These are phyloP conservation scores for Morus bassanus DNA, from an alignment of 2,797 vertebrate species.

Conservation along the genomic window DNA sequence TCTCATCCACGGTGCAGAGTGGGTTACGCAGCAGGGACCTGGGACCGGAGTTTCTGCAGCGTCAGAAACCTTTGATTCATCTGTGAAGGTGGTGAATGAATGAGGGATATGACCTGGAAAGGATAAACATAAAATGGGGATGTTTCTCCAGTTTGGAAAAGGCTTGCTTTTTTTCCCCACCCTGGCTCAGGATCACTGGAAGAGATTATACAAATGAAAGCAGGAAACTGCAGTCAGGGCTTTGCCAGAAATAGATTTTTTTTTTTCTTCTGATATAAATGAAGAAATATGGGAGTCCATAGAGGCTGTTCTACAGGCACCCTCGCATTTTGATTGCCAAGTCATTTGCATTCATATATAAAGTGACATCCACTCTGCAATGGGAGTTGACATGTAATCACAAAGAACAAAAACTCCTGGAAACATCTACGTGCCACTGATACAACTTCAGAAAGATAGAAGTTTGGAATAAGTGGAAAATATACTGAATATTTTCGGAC, in stretches of 20 bases:
- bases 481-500: background rate
- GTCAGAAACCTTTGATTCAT: constrained; percentile 41
- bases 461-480: background rate
- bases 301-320: constrained; percentile 51
- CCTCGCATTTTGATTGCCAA: constrained; percentile 52
- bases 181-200: constrained; percentile 14
- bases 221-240: constrained; percentile 57
- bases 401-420: constrained; percentile 57
- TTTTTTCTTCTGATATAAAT: constrained; percentile 49
- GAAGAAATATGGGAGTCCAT: constrained; percentile 47
- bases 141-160: constrained; percentile 35
- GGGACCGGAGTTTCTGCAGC: background rate
- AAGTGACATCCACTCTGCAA: constrained; percentile 40
- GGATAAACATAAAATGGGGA: constrained; percentile 46
- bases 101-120: constrained; percentile 26
- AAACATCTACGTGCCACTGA: background rate
- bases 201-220: constrained; percentile 59
- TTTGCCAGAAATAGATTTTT: constrained; percentile 62
- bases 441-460: background rate
- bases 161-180: background rate
- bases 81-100: constrained; percentile 1
- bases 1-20: constrained; percentile 20
- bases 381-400: constrained; percentile 52
- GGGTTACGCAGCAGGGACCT: constrained; percentile 37
- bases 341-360: constrained; percentile 32